Conservation (phyloP, 2,113 vertebrate genomes). For the Rhea americana region DNA sequence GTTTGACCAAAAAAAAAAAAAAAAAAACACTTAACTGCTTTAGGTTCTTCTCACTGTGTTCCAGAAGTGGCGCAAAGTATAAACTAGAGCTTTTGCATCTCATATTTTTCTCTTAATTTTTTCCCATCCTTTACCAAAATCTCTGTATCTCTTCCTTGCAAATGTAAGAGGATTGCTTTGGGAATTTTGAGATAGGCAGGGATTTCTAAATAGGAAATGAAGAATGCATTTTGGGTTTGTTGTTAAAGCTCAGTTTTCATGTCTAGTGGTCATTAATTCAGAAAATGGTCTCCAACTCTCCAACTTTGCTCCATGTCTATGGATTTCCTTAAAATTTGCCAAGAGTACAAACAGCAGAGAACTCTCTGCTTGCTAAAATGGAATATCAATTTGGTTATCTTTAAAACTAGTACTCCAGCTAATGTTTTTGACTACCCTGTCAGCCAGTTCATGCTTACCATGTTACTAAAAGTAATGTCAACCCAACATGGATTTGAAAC, state of each 20-base stretch:
- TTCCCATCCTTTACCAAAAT: background rate
- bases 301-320: background rate
- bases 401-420: background rate
- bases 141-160: background rate
- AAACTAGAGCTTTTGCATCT: background rate
- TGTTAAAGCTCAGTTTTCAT: background rate
- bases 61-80: background rate
- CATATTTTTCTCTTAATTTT: background rate
- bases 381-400: background rate
- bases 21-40: background rate
- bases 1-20: background rate
- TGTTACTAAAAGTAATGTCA: background rate
- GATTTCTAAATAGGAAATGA: background rate
- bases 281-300: background rate
- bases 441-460: fast-evolving
- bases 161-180: background rate
- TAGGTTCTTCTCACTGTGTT: background rate
- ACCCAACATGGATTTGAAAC: background rate
- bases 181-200: background rate
- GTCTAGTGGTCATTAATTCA: background rate
- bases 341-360: background rate
- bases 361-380: background rate
- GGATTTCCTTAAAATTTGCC: background rate
- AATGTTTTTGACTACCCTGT: background rate
- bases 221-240: background rate